phyloP scores from a whole-genome alignment of 2,797 vertebrate genomes.

The Liasis olivaceus region DNA sequence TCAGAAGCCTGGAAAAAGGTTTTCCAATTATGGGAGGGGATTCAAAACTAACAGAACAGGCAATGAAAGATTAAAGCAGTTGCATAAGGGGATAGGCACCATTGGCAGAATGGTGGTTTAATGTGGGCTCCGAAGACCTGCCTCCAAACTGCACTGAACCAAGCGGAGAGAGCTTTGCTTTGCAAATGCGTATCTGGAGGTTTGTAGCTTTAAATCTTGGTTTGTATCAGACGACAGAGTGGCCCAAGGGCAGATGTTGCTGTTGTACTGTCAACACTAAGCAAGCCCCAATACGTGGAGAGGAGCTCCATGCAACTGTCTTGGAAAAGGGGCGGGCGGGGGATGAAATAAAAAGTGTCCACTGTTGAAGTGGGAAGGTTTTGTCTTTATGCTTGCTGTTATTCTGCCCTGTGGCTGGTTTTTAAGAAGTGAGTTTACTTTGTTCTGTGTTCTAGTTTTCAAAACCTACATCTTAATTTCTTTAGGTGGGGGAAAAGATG shows the following conservation, averaged over 20 bases:
- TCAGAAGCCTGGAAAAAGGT: conserved; percentile 26
- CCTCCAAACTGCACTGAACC: background rate
- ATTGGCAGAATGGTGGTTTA: conserved; percentile 29
- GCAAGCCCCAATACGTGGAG: background rate
- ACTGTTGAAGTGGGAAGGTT: background rate
- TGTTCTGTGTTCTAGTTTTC: background rate
- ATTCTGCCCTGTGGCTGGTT: background rate
- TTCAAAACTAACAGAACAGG: conserved; percentile 47
- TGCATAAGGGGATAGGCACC: conserved; percentile 29
- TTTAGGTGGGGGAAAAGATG: background rate
- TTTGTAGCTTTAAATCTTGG: background rate
- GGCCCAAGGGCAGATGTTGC: background rate
- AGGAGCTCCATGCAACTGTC: background rate
- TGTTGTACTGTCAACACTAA: background rate
- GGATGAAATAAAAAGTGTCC: background rate
- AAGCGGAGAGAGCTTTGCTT: background rate
- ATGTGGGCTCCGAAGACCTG: background rate
- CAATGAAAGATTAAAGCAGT: conserved; percentile 27
- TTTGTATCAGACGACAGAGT: background rate
- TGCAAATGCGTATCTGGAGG: background rate
- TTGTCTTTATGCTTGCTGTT: too few relatives aligned
- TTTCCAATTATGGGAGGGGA: conserved; percentile 49
- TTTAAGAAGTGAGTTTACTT: background rate
- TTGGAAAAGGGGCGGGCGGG: background rate
- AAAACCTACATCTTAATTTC: background rate